Evolutionary conservation across 2,113 vertebrate species (phyloP).

Genomic region (Eptesicus fuscus): DNA sequence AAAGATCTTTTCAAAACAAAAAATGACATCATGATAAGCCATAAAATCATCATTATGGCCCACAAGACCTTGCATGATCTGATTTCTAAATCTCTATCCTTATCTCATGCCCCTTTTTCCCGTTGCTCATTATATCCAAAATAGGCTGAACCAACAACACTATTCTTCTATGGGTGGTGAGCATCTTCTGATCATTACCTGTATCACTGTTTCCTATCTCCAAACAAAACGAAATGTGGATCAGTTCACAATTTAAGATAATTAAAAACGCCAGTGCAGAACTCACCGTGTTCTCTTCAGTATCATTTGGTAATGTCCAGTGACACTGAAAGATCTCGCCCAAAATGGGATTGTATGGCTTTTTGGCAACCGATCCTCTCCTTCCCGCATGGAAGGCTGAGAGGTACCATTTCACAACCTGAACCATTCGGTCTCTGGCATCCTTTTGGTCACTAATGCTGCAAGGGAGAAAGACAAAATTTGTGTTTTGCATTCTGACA

Average conservation of each 20-base stretch:
- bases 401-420: slow-evolving; percentile 98
- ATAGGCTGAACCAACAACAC: not conserved
- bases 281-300: slow-evolving; percentile 88
- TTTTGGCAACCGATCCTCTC: slow-evolving; percentile 98
- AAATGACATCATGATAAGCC: not conserved
- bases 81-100: not conserved
- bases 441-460: slow-evolving; percentile 97
- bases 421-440: slow-evolving; percentile 94
- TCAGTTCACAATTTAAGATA: not conserved
- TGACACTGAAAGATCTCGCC: slow-evolving; percentile 98
- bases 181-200: not conserved
- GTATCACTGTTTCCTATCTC: not conserved
- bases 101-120: not conserved
- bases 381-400: slow-evolving; percentile 99
- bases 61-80: not conserved
- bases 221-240: not conserved
- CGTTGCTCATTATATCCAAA: not conserved
- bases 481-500: not conserved
- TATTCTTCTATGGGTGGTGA: not conserved
- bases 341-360: slow-evolving; percentile 98
- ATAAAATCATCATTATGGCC: not conserved
- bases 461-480: slow-evolving; percentile 35
- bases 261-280: not conserved
- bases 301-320: slow-evolving; percentile 91
- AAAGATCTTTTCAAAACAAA: not conserved